phyloP scores from a whole-genome alignment of 2,888 invertebrate genomes.

The Andrena flavipes region DNA sequence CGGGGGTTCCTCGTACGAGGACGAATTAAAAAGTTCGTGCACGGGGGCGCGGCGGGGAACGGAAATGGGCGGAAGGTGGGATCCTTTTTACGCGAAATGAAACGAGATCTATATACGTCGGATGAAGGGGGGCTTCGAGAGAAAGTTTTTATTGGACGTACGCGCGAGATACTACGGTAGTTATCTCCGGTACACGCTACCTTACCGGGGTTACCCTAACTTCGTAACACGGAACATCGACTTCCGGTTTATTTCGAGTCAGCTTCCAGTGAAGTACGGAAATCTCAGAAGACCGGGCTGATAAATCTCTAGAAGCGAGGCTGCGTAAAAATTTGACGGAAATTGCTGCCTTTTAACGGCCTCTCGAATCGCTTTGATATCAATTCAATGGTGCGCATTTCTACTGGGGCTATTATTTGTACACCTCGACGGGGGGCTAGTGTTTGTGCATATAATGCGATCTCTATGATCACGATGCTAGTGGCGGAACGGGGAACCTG shows the following conservation, averaged over 20 bases:
- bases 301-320: conserved; percentile 11
- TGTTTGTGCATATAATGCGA: too few species aligned
- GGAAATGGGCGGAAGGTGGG: conserved; percentile 41
- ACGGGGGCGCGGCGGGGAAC: conserved; percentile 18
- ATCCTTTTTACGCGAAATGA: conserved; percentile 63
- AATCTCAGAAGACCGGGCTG: conserved; percentile 10
- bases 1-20: conserved; percentile 54
- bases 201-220: conserved; percentile 38
- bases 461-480: too few species aligned
- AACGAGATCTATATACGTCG: conserved; percentile 63
- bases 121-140: conserved; percentile 54
- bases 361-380: conserved; percentile 4
- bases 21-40: conserved; percentile 72
- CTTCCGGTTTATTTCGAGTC: conserved; percentile 36
- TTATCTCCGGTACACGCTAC: conserved; percentile 60
- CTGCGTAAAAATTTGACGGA: conserved; percentile 33
- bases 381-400: background rate
- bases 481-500: too few species aligned
- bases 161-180: conserved; percentile 60
- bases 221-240: conserved; percentile 53
- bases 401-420: background rate
- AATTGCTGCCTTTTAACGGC: conserved; percentile 34
- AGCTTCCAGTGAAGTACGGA: background rate
- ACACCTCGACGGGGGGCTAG: background rate
- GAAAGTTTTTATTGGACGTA: conserved; percentile 72